A percentile compares a stretch with the other conserved stretches of the same genome.
Conservation (phyloP, 2,113 vertebrate genomes). For the Rutilus rutilus region DNA sequence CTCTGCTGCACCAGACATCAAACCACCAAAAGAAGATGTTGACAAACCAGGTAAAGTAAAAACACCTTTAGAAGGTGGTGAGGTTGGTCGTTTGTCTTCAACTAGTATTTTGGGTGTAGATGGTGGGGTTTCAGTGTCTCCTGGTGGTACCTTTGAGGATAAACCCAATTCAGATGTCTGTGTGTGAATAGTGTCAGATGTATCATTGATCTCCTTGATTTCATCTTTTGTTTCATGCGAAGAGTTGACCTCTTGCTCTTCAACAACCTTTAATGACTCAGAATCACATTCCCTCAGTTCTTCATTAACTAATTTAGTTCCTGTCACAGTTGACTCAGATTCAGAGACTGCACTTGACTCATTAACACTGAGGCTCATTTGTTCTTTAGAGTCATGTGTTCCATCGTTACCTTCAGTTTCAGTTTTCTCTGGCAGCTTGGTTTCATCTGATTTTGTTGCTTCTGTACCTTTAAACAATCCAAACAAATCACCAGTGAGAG, state of each 20-base stretch:
- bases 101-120: neutral
- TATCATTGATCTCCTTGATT: neutral
- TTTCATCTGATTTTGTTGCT: constrained; percentile 65
- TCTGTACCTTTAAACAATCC: constrained; percentile 83
- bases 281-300: constrained; percentile 57
- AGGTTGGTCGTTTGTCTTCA: constrained; percentile 52
- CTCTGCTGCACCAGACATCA: constrained; percentile 78
- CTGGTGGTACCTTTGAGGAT: neutral
- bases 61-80: constrained; percentile 61
- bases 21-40: constrained; percentile 76
- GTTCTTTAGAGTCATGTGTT: constrained; percentile 35
- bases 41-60: constrained; percentile 80
- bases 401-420: constrained; percentile 37
- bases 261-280: constrained; percentile 33
- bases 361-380: neutral
- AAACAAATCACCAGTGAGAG: constrained; percentile 83
- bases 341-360: constrained; percentile 31
- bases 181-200: neutral
- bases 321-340: neutral
- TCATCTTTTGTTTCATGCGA: constrained; percentile 30
- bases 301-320: constrained; percentile 56
- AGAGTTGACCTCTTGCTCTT: constrained; percentile 55
- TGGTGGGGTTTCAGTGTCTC: constrained; percentile 15
- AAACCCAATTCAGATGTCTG: constrained; percentile 39
- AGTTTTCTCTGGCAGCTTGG: constrained; percentile 40